Percentiles rank a stretch among this genome's conserved stretches.
These are phyloP conservation scores for Oceanodroma tethys DNA, from an alignment of 2,113 vertebrate species.

Conservation along the genomic window DNA sequence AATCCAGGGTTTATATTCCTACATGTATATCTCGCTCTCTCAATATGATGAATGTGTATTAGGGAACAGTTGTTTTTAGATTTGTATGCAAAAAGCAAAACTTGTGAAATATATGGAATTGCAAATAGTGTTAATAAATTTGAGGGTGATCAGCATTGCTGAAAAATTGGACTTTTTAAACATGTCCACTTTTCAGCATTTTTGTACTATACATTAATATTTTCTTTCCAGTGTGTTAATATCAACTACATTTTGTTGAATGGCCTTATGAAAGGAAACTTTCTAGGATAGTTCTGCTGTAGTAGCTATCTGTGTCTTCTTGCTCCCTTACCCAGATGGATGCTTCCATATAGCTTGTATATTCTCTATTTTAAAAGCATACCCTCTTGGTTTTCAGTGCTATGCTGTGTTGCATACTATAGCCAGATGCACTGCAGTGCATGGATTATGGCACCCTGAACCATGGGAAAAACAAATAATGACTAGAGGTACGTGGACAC, in stretches of 20 bases:
- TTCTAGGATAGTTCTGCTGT: not conserved
- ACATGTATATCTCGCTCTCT: too few relatives aligned
- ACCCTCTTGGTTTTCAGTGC: not conserved
- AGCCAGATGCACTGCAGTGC: not conserved
- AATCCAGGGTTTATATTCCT: not conserved
- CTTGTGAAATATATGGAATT: not conserved
- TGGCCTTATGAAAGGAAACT: not conserved
- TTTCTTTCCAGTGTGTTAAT: not conserved
- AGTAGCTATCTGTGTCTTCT: not conserved
- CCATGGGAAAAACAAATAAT: not conserved
- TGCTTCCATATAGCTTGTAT: not conserved
- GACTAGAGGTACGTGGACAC: not conserved
- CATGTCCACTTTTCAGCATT: rapidly evolving
- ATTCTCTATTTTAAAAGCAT: not conserved
- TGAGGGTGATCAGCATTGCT: not conserved
- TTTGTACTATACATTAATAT: not conserved
- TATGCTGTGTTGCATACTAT: not conserved
- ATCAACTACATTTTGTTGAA: not conserved
- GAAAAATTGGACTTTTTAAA: not conserved
- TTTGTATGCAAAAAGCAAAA: not conserved
- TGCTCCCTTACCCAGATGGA: not conserved
- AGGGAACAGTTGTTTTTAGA: not conserved
- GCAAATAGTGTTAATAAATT: not conserved
- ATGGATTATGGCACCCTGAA: not conserved
- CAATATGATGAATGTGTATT: not conserved